A percentile compares a stretch with the other conserved stretches of the same genome.
Conservation (phyloP, 2,113 vertebrate genomes). For the Acinonyx jubatus region DNA sequence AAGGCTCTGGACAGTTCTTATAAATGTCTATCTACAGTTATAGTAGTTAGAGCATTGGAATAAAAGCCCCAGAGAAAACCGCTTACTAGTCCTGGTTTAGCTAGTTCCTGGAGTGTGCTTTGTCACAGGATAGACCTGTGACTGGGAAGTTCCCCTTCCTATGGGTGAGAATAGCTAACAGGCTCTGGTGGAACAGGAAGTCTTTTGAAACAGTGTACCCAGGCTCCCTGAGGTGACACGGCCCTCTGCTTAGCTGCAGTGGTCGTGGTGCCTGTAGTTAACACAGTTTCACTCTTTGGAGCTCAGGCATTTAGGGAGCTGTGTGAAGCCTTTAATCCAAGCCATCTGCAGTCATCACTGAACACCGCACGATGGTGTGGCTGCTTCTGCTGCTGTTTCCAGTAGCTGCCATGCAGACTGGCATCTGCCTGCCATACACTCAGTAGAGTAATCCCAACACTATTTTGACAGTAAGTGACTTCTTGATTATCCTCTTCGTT, state of each 20-base stretch:
- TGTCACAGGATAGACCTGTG: conserved; percentile 45
- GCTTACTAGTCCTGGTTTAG: conserved; percentile 44
- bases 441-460: not conserved
- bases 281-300: conserved; percentile 29
- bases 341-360: not conserved
- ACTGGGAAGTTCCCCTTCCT: not conserved
- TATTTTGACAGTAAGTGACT: not conserved
- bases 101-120: conserved; percentile 65
- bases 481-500: not conserved
- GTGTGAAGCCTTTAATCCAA: not conserved
- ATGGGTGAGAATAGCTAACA: not conserved
- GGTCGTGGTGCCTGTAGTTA: not conserved
- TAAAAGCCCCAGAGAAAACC: conserved; percentile 67
- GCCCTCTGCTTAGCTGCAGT: not conserved
- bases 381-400: not conserved
- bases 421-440: not conserved
- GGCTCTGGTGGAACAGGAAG: not conserved
- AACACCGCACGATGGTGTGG: not conserved
- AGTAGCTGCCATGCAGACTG: not conserved
- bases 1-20: conserved; percentile 72
- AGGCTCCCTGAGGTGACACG: not conserved
- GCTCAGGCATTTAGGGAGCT: not conserved
- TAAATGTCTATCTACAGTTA: conserved; percentile 75
- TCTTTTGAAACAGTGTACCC: not conserved
- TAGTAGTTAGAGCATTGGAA: conserved; percentile 62